Evolutionary conservation across 2,888 invertebrate genomes (phyloP), one percentile per base, ranked within the genome.

Genomic region (Catocala sponsa): DNA sequence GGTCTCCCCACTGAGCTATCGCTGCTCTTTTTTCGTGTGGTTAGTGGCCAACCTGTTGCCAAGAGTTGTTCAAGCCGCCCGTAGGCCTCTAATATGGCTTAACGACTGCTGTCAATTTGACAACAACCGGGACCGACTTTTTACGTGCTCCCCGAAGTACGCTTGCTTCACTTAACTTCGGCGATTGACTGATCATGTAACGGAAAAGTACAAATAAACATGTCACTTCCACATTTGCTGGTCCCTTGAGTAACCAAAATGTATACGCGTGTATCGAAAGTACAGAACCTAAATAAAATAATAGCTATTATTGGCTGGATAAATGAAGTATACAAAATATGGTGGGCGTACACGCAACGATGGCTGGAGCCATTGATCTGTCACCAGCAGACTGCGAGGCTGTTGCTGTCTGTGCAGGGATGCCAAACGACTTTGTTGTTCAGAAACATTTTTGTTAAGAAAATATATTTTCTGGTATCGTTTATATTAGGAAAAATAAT

Each of bases 371-470:
- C 63, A 69, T 62, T 63, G 72, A 59, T 60, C 63, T 79, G 78
- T 74, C 79, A 69, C 57, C 32, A 38, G 57, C 78, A 78, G 77
- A 59, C 65, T 48, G 49, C 33, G 59, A 55, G 65, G 66, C 46
- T 67, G 67, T 62, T 57, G 61, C 65, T 55, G 65, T 56, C 59
- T 59, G 62, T 33, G 52, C 55, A 65, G 68, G 76, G 67, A 61
- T 61, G 67, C 59, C 67, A 66, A 72, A 72, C 72, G 72, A 71
- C 63, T 61, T 65, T 63, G 74, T 64, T 63, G 65, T 55, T 63
- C 55, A 56, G 59, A 25, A 25, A 58, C 38, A 38, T 62, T 73
- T 69, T 65, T 61, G 58, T 44, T 10, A 4, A 54, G 42, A 15
- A 54, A 42, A 58, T 57, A 70, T 65, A 57, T 71, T 70, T 70